Percentiles rank a stretch among this genome's conserved stretches.
These are phyloP conservation scores for Drosophila ambigua DNA, from an alignment of 1,140 invertebrate genomes.

Conservation along the genomic window DNA sequence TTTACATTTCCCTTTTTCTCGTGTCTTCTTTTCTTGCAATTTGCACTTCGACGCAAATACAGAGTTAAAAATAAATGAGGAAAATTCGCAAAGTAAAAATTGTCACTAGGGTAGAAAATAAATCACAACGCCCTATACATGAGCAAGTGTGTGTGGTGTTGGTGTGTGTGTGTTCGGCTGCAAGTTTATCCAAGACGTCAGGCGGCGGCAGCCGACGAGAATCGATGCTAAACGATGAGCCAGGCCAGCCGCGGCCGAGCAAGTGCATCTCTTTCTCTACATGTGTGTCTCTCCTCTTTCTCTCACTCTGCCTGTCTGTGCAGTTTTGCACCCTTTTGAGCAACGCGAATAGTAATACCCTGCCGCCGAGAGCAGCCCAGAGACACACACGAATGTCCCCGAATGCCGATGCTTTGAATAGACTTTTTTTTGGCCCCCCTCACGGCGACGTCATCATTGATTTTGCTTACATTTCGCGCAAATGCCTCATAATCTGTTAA, in stretches of 20 bases:
- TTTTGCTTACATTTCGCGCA: not conserved
- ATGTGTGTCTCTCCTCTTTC: conserved; percentile 21
- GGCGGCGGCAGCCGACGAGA: too few species aligned
- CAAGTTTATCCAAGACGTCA: conserved; percentile 43
- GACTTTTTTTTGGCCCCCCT: not conserved
- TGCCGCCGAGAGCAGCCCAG: conserved; percentile 15
- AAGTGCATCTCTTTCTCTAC: conserved; percentile 56
- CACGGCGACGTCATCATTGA: conserved; percentile 17
- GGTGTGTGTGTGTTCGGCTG: conserved; percentile 31
- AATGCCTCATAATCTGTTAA: too few species aligned
- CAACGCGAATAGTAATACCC: conserved; percentile 65
- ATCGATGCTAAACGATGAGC: too few species aligned
- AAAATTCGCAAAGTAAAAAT: conserved; percentile 68
- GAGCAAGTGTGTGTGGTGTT: not conserved
- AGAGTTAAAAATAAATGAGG: conserved; percentile 71
- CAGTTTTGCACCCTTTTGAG: conserved; percentile 73
- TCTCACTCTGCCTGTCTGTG: conserved; percentile 27
- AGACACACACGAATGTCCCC: conserved; percentile 51
- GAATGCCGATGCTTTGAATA: conserved; percentile 55
- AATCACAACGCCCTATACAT: conserved; percentile 54
- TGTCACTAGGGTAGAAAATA: conserved; percentile 80
- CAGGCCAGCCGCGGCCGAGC: conserved; percentile 11
- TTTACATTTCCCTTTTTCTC: conserved; percentile 61
- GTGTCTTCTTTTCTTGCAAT: conserved; percentile 47
- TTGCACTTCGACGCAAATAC: conserved; percentile 60